Conservation (phyloP, 2,113 vertebrate species). For the Australoheros scitulus region DNA sequence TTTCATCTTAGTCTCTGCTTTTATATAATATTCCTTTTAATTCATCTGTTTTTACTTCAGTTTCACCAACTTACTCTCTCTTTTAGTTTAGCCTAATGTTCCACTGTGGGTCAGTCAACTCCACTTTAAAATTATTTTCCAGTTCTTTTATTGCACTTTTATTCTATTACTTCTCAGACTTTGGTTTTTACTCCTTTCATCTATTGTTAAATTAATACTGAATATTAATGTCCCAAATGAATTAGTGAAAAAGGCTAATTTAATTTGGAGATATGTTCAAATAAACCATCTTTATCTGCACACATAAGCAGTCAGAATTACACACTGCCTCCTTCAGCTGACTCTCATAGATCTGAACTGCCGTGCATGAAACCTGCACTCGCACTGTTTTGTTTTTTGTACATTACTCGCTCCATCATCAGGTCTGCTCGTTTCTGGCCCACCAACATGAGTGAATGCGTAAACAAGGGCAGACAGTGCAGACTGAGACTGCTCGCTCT, state of each 20-base stretch:
- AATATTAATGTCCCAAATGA: background rate
- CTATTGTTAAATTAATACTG: background rate
- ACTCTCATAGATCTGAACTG: background rate
- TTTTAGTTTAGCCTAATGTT: background rate
- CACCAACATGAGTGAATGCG: background rate
- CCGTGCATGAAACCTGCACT: background rate
- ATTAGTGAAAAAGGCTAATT: accelerated
- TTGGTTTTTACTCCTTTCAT: background rate
- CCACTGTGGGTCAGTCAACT: background rate
- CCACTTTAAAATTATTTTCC: background rate
- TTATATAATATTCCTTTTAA: background rate
- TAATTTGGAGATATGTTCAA: background rate
- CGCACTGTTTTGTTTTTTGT: accelerated
- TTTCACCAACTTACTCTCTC: no score
- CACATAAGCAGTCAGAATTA: background rate
- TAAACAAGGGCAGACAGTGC: background rate
- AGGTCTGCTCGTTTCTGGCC: background rate
- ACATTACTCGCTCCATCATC: background rate
- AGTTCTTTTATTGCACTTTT: background rate
- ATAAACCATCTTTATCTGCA: background rate
- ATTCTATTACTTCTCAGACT: background rate
- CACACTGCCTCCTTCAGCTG: background rate
- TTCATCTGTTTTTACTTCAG: background rate
- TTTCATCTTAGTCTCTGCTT: background rate
- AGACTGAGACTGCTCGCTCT: background rate